These are phyloP conservation scores for Platycercus adscitus DNA, from an alignment of 2,113 vertebrate genomes.

Conservation along the genomic window DNA sequence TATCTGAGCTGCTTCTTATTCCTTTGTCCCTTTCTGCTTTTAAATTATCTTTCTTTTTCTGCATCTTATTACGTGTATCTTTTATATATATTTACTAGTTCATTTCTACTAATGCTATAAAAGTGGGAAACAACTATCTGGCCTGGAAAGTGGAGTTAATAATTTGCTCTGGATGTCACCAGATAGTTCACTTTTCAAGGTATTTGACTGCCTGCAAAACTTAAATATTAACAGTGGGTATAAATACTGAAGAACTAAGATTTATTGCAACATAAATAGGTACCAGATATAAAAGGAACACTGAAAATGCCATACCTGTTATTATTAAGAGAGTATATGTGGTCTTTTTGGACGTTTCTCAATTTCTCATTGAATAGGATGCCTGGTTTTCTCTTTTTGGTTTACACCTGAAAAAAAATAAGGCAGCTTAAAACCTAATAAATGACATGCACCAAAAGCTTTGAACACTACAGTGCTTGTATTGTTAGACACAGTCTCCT, in stretches of 20 bases:
- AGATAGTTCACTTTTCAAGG: not conserved
- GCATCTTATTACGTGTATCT: not conserved
- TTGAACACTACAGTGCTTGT: not conserved
- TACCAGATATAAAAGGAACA: not conserved
- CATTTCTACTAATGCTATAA: not conserved
- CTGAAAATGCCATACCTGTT: not conserved
- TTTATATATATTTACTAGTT: not conserved
- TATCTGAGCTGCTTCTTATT: not conserved
- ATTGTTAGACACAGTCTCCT: not conserved
- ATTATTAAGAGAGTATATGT: not conserved
- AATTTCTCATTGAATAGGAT: not conserved
- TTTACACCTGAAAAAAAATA: not conserved
- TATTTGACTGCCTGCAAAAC: not conserved
- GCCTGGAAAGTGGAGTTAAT: not conserved
- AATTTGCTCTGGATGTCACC: not conserved
- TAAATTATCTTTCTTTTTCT: not conserved
- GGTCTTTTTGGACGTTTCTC: not conserved
- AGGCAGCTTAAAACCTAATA: not conserved
- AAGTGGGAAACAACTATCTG: not conserved
- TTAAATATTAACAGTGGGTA: not conserved
- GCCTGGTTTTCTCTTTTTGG: not conserved
- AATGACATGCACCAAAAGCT: not conserved
- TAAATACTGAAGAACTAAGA: conserved; percentile 24
- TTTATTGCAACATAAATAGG: not conserved
- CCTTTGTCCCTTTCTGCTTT: not conserved